These are phyloP conservation scores for Pycnomerus fuliginosus DNA, from an alignment of 2,888 invertebrate genomes.

Conservation along the genomic window DNA sequence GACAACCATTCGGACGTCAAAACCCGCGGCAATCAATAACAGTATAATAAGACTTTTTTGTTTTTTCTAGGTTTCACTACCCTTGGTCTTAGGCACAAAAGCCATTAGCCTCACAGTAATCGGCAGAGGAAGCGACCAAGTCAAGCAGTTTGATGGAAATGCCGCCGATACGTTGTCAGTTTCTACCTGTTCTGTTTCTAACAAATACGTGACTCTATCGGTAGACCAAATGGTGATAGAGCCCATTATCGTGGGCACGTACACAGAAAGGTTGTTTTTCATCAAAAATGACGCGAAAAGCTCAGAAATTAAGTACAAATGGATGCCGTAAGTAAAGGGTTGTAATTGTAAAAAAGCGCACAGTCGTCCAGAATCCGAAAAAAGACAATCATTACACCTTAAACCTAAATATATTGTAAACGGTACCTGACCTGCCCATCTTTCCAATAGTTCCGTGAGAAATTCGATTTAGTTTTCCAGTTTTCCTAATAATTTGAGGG, in stretches of 20 bases:
- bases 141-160: no score
- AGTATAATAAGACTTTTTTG: no score
- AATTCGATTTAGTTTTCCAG: no score
- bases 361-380: no score
- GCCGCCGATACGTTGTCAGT: not conserved
- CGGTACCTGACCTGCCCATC: no score
- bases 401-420: no score
- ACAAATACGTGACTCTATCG: conserved; percentile 39
- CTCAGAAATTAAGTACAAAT: conserved; percentile 46
- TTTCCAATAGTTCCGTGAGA: no score
- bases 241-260: conserved; percentile 42
- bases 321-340: conserved; percentile 44
- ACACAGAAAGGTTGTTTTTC: conserved; percentile 46
- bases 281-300: conserved; percentile 48
- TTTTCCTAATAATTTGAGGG: no score
- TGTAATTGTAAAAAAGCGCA: not conserved
- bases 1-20: no score
- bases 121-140: conserved; percentile 4
- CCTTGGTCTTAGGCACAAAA: conserved; percentile 8
- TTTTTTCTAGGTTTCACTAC: conserved; percentile 13
- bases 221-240: conserved; percentile 44
- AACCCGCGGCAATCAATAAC: no score
- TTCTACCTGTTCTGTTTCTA: not conserved
- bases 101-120: not conserved
- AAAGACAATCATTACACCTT: no score